Evolutionary conservation across 2,797 vertebrate species (phyloP), one percentile per base, ranked within the genome.

Genomic region (Merluccius polli): DNA sequence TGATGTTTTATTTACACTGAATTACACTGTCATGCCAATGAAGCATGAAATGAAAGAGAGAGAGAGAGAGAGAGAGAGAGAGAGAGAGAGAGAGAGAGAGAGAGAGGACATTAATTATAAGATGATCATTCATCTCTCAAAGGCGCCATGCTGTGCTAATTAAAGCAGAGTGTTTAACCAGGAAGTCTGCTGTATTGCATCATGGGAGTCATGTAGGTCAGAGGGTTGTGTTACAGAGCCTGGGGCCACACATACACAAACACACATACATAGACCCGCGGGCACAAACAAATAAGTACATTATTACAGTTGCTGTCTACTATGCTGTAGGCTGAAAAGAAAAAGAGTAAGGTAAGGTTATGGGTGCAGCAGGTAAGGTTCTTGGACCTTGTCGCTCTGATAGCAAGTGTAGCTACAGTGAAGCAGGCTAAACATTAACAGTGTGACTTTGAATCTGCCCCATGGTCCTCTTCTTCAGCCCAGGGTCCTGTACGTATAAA

Each of bases 161-260:
- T 74, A 76, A 12, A 71, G 78, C 27, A 2, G 75, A 74, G 67
- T 15, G 35, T 5, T 79, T 82, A 75, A 77, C 77, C 74, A 69
- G 74, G 79, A 71, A 82, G 85, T 85, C 81, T 5, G 73, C 48
- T 78, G 41, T 59, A 74, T 87, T 89, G 81, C 87, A 80, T 90
- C 88, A 88, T 70, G 75, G 48, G 67, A 7, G 63, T 79, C 52
- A 59, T 82, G 77, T 30, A 73, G 79, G 27, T 77, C 36, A 75
- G 72, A 70, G 21, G 75, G 75, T 77, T 73, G 77, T 33, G 65
- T 65, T 81, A 32, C 48, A 67, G 73, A 78, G 81, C 89, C 79
- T 33, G 71, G 83, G 81, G 88, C 77, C 6, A 48, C 59, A 6
- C 44, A 21, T 2, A 48, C 12, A 48, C 44, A 6, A 15, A 48